phyloP scores from a whole-genome alignment of 1,140 invertebrate genomes.

The Euborellia annulipes region DNA sequence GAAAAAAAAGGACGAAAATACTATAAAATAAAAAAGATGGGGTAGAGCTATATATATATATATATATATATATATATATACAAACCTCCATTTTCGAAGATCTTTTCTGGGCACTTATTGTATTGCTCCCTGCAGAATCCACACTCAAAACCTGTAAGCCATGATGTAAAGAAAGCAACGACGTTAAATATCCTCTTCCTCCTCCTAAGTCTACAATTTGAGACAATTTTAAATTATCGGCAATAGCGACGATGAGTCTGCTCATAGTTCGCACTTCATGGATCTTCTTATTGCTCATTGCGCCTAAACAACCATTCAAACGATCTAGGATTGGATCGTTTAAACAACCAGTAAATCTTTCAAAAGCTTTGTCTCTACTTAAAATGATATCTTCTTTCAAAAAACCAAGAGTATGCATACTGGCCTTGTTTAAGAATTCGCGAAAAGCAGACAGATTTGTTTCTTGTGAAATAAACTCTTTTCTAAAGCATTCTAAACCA shows the following conservation, averaged over 20 bases:
- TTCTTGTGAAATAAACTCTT: constrained; percentile 11
- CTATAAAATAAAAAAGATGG: neutral
- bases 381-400: constrained; percentile 28
- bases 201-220: constrained; percentile 69
- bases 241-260: constrained; percentile 31
- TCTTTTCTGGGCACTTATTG: constrained; percentile 42
- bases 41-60: too few species aligned
- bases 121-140: constrained; percentile 49
- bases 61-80: too few species aligned
- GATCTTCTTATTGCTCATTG: constrained; percentile 61
- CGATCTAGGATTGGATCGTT: constrained; percentile 8
- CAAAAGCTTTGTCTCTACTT: constrained; percentile 13
- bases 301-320: neutral
- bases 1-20: constrained; percentile 3
- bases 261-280: constrained; percentile 58
- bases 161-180: constrained; percentile 51
- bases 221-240: constrained; percentile 15
- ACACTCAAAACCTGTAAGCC: constrained; percentile 58
- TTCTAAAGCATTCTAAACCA: constrained; percentile 28
- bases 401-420: constrained; percentile 22
- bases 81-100: constrained; percentile 36
- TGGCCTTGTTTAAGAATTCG: constrained; percentile 21
- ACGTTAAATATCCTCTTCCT: constrained; percentile 70
- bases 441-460: constrained; percentile 6
- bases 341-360: constrained; percentile 17